These are phyloP conservation scores for Pseudococcus longispinus DNA, from an alignment of 2,888 invertebrate genomes.

Conservation along the genomic window DNA sequence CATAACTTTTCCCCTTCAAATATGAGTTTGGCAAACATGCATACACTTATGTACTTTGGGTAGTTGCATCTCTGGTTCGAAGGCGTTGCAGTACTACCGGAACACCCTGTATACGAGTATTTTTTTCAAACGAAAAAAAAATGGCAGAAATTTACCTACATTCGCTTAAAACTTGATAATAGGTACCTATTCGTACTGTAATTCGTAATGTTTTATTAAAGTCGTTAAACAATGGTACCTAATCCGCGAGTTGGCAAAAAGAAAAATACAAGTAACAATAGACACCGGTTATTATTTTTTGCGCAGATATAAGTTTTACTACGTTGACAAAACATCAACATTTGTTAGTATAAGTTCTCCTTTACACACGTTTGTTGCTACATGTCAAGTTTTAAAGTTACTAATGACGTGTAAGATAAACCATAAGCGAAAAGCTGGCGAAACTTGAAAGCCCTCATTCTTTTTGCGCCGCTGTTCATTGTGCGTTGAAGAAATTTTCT, in stretches of 20 bases:
- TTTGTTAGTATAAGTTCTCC: not conserved
- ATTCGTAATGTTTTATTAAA: not conserved
- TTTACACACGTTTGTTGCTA: not conserved
- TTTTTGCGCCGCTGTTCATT: not conserved
- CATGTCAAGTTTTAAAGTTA: conserved; percentile 6
- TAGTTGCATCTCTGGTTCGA: too few relatives aligned
- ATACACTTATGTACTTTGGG: too few relatives aligned
- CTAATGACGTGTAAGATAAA: conserved; percentile 6
- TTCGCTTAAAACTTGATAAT: not conserved
- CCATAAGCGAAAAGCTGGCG: not conserved
- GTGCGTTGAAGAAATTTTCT: not conserved
- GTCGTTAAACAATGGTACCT: not conserved
- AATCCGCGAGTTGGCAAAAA: not conserved
- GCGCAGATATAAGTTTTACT: not conserved
- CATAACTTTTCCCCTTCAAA: too few relatives aligned
- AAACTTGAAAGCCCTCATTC: not conserved
- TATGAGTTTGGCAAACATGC: too few relatives aligned
- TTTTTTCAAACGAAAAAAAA: not conserved
- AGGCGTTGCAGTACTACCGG: too few relatives aligned
- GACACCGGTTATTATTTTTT: not conserved
- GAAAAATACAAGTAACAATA: not conserved
- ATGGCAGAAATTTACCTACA: not conserved
- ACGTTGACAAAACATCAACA: conserved; percentile 4
- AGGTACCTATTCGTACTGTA: not conserved
- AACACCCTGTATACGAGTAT: not conserved